A percentile compares a stretch with the other conserved stretches of the same genome.
Conservation (phyloP, 2,797 vertebrate species). For the Mastacembelus armatus region DNA sequence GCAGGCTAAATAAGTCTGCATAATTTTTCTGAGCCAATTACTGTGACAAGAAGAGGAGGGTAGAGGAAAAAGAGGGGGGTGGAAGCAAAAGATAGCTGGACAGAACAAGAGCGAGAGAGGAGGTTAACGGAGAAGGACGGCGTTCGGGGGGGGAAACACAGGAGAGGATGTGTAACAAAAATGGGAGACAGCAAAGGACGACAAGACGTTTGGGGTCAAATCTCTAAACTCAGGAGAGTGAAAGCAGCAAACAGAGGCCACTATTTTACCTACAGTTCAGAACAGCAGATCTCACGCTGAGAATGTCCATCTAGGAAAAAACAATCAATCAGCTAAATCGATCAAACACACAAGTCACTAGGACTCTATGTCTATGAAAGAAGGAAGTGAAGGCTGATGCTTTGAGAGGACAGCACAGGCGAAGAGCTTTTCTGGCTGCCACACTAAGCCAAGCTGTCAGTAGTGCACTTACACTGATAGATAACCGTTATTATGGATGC, state of each 20-base stretch:
- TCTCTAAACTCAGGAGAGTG: background rate
- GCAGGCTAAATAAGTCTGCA: slow-evolving; percentile 67
- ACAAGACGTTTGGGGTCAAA: background rate
- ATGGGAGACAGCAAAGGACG: background rate
- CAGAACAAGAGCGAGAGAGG: slow-evolving; percentile 22
- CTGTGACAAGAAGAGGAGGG: slow-evolving; percentile 43
- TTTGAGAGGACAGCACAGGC: slow-evolving; percentile 17
- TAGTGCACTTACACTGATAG: slow-evolving; percentile 54
- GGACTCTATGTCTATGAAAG: background rate
- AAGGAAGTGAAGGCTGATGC: slow-evolving; percentile 20
- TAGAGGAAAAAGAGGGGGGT: background rate
- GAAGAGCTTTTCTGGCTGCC: slow-evolving; percentile 48
- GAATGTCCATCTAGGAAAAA: background rate
- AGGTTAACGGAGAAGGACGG: slow-evolving; percentile 2
- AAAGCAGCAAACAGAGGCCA: background rate
- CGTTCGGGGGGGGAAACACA: slow-evolving; percentile 6
- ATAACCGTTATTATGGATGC: slow-evolving; percentile 44
- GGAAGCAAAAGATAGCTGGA: slow-evolving; percentile 7
- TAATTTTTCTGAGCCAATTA: slow-evolving; percentile 73
- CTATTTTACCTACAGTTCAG: background rate
- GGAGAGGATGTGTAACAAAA: slow-evolving; percentile 13
- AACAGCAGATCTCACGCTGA: background rate
- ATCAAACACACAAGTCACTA: background rate
- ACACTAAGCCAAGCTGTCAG: slow-evolving; percentile 47
- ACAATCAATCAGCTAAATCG: slow-evolving; percentile 14